Evolutionary conservation across 2,888 invertebrate species (phyloP), one percentile per base, ranked within the genome.

Genomic region (Disparrhopalites patrizii): DNA sequence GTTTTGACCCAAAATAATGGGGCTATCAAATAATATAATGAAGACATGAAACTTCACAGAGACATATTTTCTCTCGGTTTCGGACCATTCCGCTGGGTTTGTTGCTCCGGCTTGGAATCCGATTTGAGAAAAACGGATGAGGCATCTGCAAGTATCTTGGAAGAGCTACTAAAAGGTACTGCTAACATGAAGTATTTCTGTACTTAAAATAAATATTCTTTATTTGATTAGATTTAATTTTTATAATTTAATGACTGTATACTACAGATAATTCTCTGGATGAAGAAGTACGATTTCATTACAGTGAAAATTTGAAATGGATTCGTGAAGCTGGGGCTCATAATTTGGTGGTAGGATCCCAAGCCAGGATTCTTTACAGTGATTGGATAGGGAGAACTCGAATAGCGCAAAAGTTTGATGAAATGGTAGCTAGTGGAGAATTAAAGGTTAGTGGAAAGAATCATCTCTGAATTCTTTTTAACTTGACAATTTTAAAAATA

Each of bases 41-140:
- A 50, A 18, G 18, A 8, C 55, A 27, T 10, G 20, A 8, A 55
- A n/a, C n/a, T n/a, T n/a, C n/a, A n/a, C 73, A 81, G 82, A 1
- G 84, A 85, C 73, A 84, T 85, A 43, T 85, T 85, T 77, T 84
- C 85, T 0, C 78, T 85, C 61, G 85, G 85, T n/a, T 86, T 86
- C 76, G 85, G 85, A 10, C 85, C 85, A 1, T 86, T 85, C 77
- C 79, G 85, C 27, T 85, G 85, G 85, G 82, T 85, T 2, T 85
- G 85, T 74, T 81, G 83, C 1, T 85, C 84, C 1, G 81, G 82
- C n/a, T 76, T 79, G 15, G 67, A 68, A 20, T 73, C 75, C 31
- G 85, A 86, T 77, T 78, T 85, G 38, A 77, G 78, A 30, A 77
- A 75, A n/a, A 84, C 84, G 0, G 85, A 85, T 76, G 75, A 79